Conservation (phyloP, 2,888 invertebrate genomes). For the Bruchidius siliquastri region DNA sequence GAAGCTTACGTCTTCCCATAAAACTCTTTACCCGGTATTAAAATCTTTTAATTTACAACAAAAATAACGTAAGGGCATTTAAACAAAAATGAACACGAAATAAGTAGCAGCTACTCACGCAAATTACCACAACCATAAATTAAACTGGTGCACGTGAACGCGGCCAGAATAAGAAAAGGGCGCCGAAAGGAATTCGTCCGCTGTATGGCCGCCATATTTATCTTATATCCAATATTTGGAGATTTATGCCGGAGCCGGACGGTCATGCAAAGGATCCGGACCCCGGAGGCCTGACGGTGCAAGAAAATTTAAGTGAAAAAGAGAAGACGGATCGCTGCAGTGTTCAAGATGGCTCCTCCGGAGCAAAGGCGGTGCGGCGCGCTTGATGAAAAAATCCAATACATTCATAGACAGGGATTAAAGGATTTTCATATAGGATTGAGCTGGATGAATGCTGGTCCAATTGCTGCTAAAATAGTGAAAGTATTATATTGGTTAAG, state of each 20-base stretch:
- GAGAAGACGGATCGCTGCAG: conserved; percentile 41
- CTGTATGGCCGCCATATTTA: conserved; percentile 14
- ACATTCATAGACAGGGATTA: conserved; percentile 30
- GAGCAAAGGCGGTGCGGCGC: conserved; percentile 29
- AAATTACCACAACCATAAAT: neutral
- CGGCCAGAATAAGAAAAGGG: neutral
- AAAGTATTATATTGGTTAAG: too few species aligned
- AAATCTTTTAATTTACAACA: too few species aligned
- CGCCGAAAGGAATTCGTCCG: neutral
- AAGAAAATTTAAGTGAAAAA: conserved; percentile 41
- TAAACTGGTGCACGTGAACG: neutral
- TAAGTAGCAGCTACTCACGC: neutral
- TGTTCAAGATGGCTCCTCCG: conserved; percentile 41
- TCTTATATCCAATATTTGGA: conserved; percentile 19
- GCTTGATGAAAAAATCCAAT: conserved; percentile 42
- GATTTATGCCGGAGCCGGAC: conserved; percentile 18
- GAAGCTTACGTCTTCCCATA: too few species aligned
- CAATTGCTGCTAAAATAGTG: too few species aligned
- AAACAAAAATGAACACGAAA: neutral
- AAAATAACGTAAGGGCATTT: neutral
- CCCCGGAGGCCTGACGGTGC: conserved; percentile 29
- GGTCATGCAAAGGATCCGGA: conserved; percentile 19
- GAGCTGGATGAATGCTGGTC: too few species aligned
- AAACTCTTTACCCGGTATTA: too few species aligned
- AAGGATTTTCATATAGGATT: too few species aligned